Evolutionary conservation across 2,113 vertebrate species (phyloP).

Genomic region (Trogon melanurus): DNA sequence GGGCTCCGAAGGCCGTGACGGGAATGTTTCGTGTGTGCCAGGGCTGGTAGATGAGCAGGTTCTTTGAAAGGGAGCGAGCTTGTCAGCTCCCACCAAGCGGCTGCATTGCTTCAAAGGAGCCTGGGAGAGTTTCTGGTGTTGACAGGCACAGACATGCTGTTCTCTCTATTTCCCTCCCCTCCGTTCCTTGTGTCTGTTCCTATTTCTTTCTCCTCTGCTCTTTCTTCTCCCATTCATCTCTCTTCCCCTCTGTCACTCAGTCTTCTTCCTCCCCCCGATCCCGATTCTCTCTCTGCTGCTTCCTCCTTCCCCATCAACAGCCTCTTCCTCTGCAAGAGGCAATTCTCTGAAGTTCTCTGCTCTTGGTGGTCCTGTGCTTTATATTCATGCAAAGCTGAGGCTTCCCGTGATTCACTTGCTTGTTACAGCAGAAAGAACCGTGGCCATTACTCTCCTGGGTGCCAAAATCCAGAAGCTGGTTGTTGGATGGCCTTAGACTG

Average conservation of each 20-base stretch:
- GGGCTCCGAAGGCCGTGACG: slow-evolving; percentile 51
- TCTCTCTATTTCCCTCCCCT: background rate
- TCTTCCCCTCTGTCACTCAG: background rate
- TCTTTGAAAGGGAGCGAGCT: slow-evolving; percentile 73
- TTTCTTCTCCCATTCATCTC: background rate
- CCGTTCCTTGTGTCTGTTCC: background rate
- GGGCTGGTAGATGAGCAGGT: slow-evolving; percentile 35
- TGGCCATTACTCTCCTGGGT: background rate
- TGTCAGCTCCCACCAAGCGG: slow-evolving; percentile 53
- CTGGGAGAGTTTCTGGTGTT: slow-evolving; percentile 19
- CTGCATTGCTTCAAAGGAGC: slow-evolving; percentile 71
- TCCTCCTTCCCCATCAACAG: background rate
- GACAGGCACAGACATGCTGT: slow-evolving; percentile 43
- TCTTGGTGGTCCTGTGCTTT: background rate
- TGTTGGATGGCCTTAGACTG: background rate
- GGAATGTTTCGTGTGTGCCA: slow-evolving; percentile 43
- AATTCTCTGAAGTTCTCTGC: background rate
- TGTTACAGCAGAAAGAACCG: background rate
- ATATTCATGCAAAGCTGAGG: background rate
- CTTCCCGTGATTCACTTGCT: background rate
- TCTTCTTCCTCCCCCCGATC: background rate
- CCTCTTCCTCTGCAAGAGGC: background rate
- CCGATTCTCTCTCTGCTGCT: background rate
- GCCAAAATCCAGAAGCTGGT: background rate
- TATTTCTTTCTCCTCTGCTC: background rate